phyloP scores from a whole-genome alignment of 2,113 vertebrate species.

The Sitta europaea region DNA sequence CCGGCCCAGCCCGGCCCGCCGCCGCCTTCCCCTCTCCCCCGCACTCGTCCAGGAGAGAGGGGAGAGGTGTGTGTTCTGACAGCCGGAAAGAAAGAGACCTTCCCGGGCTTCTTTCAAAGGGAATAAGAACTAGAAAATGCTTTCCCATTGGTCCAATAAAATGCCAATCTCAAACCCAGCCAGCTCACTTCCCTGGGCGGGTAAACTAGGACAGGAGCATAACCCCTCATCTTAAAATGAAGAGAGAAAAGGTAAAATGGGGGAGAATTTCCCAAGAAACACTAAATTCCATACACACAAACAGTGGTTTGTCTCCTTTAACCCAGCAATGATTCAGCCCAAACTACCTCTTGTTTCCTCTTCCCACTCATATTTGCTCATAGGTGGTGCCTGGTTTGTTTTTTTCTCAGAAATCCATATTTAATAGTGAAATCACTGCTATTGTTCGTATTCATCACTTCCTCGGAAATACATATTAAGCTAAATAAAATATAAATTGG shows the following conservation, averaged over 20 bases:
- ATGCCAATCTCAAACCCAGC: no score
- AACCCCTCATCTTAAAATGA: background rate
- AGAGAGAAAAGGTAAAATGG: background rate
- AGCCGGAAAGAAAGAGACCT: no score
- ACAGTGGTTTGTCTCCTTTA: background rate
- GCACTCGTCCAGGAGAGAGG: no score
- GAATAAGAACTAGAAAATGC: no score
- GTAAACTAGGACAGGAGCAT: no score
- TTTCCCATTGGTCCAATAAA: no score
- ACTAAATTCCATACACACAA: background rate
- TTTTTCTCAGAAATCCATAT: background rate
- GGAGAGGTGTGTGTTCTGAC: no score
- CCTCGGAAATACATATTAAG: background rate
- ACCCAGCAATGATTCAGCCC: background rate
- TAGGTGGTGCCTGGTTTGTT: background rate
- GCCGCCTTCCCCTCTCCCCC: no score
- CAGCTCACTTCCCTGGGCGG: no score
- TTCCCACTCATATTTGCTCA: background rate
- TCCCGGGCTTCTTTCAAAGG: no score
- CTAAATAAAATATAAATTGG: background rate
- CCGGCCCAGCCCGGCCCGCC: no score
- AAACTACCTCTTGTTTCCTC: background rate
- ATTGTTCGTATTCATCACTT: background rate
- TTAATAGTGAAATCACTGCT: background rate
- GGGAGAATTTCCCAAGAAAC: fast-evolving